Conservation (phyloP, 2,888 invertebrate genomes). For the Leucophora obtusa region DNA sequence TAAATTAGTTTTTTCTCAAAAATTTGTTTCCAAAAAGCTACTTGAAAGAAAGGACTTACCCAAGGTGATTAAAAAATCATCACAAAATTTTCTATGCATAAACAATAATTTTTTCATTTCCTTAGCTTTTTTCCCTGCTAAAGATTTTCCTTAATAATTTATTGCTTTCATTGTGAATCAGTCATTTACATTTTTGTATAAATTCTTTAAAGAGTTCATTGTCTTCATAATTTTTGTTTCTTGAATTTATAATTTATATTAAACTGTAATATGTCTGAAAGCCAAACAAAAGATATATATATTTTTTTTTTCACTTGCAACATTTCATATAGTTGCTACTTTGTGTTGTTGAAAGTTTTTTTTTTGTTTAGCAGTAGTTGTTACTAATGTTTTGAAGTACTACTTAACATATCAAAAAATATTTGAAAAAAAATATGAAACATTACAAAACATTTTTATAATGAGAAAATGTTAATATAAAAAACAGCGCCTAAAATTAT, state of each 20-base stretch:
- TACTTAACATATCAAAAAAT: slow-evolving; percentile 43
- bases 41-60: slow-evolving; percentile 94
- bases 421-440: slow-evolving; percentile 4
- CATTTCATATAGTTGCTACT: background rate
- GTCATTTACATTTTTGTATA: background rate
- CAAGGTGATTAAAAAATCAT: slow-evolving; percentile 82
- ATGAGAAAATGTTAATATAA: slow-evolving; percentile 1
- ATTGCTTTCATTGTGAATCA: background rate
- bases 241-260: background rate
- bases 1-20: slow-evolving; percentile 17
- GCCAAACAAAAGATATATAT: background rate
- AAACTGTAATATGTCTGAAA: background rate
- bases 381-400: slow-evolving; percentile 43
- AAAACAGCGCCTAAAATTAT: slow-evolving; percentile 54
- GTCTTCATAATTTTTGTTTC: background rate
- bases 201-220: background rate
- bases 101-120: background rate
- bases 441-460: slow-evolving; percentile 6
- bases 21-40: slow-evolving; percentile 81
- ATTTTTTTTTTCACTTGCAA: background rate
- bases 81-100: background rate
- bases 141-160: background rate
- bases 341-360: background rate
- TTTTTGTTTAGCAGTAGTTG: background rate
- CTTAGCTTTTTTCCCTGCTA: background rate